These are phyloP conservation scores for Stramonita haemastoma DNA, from an alignment of 2,888 invertebrate species.

Conservation along the genomic window DNA sequence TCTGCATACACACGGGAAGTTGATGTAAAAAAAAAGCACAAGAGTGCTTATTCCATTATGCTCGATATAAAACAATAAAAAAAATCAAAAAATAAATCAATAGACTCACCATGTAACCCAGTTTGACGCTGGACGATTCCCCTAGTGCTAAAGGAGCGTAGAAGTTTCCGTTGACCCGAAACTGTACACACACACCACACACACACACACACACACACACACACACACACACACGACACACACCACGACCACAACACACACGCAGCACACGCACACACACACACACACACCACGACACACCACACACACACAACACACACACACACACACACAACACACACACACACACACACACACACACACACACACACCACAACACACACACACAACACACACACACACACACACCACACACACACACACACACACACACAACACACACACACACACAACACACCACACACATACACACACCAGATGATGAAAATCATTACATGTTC, in stretches of 20 bases:
- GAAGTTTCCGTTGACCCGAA: conserved; percentile 51
- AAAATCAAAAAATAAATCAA: not conserved
- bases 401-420: not conserved
- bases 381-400: not conserved
- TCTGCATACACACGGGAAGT: no score
- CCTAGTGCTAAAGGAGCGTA: conserved; percentile 63
- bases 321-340: not conserved
- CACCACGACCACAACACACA: not conserved
- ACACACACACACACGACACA: not conserved
- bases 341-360: not conserved
- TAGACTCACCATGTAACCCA: conserved; percentile 62
- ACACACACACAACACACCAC: not conserved
- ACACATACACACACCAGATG: not conserved
- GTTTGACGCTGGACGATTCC: conserved; percentile 62
- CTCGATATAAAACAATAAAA: no score
- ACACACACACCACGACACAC: conserved; percentile 43
- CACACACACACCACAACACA: conserved; percentile 42
- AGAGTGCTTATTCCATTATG: no score
- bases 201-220: conserved; percentile 11
- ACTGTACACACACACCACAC: conserved; percentile 48
- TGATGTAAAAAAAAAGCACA: no score
- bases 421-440: not conserved
- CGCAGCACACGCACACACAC: not conserved
- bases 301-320: not conserved
- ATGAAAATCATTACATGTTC: no score